These are phyloP conservation scores for Penaeus indicus DNA, from an alignment of 1,140 invertebrate species.

Conservation along the genomic window DNA sequence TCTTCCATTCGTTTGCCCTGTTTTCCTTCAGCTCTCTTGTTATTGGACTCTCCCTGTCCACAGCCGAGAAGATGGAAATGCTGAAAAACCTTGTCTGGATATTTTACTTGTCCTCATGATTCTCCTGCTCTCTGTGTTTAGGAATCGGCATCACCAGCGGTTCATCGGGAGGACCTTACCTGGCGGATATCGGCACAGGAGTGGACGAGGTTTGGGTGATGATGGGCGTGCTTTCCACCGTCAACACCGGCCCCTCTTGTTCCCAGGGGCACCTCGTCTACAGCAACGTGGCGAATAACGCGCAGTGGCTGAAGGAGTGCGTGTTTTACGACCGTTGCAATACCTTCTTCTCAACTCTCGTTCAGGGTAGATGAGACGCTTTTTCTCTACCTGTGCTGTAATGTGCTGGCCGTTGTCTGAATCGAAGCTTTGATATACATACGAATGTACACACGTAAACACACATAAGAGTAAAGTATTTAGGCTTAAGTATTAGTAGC, in stretches of 20 bases:
- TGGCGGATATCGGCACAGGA: constrained; percentile 11
- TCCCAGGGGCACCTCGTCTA: constrained; percentile 21
- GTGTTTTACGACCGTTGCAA: not conserved
- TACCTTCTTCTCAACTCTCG: too few species aligned
- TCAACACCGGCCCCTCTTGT: not conserved
- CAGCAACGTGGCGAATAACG: not conserved
- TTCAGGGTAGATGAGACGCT: not conserved
- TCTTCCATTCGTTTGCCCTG: too few species aligned
- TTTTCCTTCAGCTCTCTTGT: too few species aligned
- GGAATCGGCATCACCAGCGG: not conserved
- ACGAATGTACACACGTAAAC: too few species aligned
- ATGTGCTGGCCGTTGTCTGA: too few species aligned
- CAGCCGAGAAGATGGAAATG: not conserved
- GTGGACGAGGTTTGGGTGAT: constrained; percentile 28
- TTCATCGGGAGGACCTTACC: constrained; percentile 24
- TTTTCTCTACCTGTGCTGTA: not conserved
- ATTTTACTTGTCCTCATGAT: not conserved
- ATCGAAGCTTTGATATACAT: too few species aligned
- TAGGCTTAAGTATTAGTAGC: too few species aligned
- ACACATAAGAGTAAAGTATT: too few species aligned
- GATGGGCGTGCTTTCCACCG: constrained; percentile 4
- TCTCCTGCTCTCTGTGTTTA: not conserved
- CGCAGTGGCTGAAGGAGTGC: constrained; percentile 27
- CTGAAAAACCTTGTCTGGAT: not conserved
- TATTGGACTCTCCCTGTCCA: not conserved